Percentiles rank a stretch among this genome's conserved stretches.
phyloP scores from a whole-genome alignment of 2,113 vertebrate species.

The Rostratula benghalensis region DNA sequence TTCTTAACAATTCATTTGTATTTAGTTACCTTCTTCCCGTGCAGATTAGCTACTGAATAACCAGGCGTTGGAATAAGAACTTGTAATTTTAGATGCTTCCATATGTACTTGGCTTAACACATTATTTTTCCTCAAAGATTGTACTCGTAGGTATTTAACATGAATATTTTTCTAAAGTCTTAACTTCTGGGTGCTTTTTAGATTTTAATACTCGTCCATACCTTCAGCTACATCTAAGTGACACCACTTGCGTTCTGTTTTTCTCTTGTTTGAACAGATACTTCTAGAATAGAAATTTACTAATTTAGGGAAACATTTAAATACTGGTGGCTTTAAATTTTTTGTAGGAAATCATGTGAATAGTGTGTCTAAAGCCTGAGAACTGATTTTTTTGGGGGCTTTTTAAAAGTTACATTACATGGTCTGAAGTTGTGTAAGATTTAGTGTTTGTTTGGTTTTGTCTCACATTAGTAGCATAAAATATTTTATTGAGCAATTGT shows the following conservation, averaged over 20 bases:
- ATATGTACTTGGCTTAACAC: conserved; percentile 50
- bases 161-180: conserved; percentile 40
- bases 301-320: neutral
- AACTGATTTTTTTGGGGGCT: neutral
- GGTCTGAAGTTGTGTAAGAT: neutral
- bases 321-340: conserved; percentile 7
- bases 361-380: neutral
- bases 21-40: conserved; percentile 55
- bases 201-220: neutral
- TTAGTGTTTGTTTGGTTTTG: neutral
- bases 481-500: neutral
- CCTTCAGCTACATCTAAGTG: neutral
- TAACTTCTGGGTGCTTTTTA: conserved; percentile 18
- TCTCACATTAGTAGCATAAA: neutral
- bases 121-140: conserved; percentile 38
- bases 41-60: conserved; percentile 65
- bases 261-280: neutral
- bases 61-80: conserved; percentile 41
- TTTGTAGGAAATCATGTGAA: neutral
- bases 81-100: conserved; percentile 57
- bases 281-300: neutral
- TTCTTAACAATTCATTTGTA: conserved; percentile 64
- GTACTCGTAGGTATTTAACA: conserved; percentile 21
- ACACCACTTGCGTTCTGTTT: neutral
- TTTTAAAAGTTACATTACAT: neutral